Conservation (phyloP, 1,140 invertebrate species). For the Drosophila persimilis region DNA sequence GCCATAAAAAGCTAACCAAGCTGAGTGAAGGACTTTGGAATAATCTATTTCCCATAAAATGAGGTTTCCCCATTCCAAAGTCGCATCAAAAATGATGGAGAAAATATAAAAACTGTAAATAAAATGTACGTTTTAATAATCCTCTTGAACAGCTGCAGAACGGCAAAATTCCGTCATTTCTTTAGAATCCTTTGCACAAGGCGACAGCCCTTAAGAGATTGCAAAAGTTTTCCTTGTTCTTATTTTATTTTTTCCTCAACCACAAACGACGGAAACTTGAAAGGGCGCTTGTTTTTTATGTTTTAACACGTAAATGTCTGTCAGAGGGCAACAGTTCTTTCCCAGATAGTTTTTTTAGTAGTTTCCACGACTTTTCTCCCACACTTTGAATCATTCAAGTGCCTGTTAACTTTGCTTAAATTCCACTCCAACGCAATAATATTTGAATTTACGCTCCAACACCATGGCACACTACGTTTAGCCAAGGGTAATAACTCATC, state of each 20-base stretch:
- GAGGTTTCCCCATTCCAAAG: no score
- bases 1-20: constrained; percentile 27
- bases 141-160: not conserved
- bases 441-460: no score
- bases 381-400: not conserved
- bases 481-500: constrained; percentile 2
- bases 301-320: constrained; percentile 8
- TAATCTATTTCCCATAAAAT: constrained; percentile 32
- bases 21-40: constrained; percentile 7
- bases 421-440: not conserved
- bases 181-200: not conserved
- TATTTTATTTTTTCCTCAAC: not conserved
- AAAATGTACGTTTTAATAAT: not conserved
- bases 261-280: no score
- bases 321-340: not conserved
- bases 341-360: not conserved
- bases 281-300: no score
- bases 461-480: no score
- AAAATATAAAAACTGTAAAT: not conserved
- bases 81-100: no score
- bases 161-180: not conserved
- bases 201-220: constrained; percentile 1
- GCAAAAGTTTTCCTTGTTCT: constrained; percentile 15
- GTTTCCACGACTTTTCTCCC: not conserved
- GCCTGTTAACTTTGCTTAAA: constrained; percentile 3